These are phyloP conservation scores for Ciconia maguari DNA, from an alignment of 2,113 vertebrate genomes.

Conservation along the genomic window DNA sequence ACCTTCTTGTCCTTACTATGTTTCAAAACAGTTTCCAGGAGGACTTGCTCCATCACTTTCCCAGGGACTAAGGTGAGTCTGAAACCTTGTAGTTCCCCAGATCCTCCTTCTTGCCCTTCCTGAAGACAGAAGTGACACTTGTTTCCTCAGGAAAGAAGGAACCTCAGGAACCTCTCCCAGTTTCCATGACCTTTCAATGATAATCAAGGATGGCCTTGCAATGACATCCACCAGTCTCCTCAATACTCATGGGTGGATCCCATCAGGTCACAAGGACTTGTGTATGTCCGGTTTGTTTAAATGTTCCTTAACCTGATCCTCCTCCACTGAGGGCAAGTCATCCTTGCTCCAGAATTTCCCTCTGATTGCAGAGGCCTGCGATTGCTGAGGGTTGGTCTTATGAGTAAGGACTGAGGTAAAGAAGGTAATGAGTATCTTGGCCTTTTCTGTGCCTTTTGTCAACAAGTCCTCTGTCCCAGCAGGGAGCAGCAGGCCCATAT, in stretches of 20 bases:
- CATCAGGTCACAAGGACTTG: background rate
- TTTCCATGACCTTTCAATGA: background rate
- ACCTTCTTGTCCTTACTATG: background rate
- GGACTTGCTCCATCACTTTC: background rate
- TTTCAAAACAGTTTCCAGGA: background rate
- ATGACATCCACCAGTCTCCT: background rate
- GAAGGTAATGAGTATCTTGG: background rate
- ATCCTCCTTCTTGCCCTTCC: background rate
- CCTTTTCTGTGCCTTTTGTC: background rate
- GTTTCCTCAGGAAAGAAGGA: background rate
- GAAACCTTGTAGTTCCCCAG: background rate
- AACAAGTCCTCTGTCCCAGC: background rate
- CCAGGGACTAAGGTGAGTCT: background rate
- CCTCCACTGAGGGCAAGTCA: background rate
- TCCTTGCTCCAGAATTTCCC: background rate
- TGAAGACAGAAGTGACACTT: background rate
- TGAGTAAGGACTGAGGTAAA: background rate
- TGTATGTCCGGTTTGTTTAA: background rate
- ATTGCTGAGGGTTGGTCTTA: background rate
- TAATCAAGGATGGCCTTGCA: background rate
- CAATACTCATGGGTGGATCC: background rate
- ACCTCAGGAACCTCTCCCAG: background rate
- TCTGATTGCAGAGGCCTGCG: background rate
- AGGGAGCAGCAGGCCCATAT: background rate
- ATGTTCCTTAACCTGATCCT: background rate